Evolutionary conservation across 2,113 vertebrate genomes (phyloP).

Genomic region (Campylomormyrus numenius): DNA sequence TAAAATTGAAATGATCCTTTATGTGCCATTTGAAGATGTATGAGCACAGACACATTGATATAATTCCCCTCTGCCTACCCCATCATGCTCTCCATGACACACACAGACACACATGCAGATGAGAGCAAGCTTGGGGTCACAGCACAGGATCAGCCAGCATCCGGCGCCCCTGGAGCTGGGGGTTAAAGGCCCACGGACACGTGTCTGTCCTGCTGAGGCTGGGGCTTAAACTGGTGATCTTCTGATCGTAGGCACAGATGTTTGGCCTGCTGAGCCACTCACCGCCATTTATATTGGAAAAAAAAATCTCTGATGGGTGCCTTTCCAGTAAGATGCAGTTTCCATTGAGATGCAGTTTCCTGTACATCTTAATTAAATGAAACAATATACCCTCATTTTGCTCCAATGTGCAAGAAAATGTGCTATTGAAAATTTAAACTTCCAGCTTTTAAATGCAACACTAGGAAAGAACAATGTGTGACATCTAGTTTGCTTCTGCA

Average conservation of each 20-base stretch:
- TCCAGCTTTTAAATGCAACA: background rate
- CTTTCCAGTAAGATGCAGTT: background rate
- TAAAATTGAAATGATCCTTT: background rate
- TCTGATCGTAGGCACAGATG: background rate
- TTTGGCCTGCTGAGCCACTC: background rate
- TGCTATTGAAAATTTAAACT: background rate
- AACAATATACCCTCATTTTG: background rate
- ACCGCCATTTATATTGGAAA: background rate
- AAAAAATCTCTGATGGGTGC: background rate
- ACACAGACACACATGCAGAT: background rate
- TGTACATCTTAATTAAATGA: background rate
- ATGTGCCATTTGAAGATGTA: background rate
- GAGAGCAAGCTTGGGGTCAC: background rate
- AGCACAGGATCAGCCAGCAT: background rate
- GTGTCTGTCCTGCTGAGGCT: background rate
- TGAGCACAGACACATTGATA: background rate
- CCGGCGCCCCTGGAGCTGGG: background rate
- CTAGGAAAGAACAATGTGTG: background rate
- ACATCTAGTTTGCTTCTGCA: background rate
- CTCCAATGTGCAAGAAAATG: background rate
- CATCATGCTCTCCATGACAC: background rate
- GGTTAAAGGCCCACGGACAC: background rate
- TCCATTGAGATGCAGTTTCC: background rate
- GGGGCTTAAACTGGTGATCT: background rate
- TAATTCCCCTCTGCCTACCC: background rate